These are phyloP conservation scores for Limonius californicus DNA, from an alignment of 1,140 invertebrate genomes.

Conservation along the genomic window DNA sequence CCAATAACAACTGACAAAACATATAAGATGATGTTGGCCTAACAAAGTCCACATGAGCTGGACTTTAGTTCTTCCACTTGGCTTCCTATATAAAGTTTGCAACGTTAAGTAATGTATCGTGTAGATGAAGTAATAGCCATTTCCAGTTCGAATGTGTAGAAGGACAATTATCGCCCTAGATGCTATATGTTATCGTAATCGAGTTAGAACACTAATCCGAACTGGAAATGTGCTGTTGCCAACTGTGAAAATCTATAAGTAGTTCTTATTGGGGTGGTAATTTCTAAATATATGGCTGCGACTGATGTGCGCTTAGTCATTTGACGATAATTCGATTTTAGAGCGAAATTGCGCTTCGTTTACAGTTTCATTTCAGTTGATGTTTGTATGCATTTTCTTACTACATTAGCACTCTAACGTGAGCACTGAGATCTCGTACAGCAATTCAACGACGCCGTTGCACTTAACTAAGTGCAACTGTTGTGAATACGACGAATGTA, in stretches of 20 bases:
- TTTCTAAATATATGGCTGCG: neutral
- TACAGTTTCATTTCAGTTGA: no score
- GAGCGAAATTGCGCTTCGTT: neutral
- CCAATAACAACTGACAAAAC: no score
- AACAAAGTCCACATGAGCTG: no score
- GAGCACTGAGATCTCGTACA: no score
- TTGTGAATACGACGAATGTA: no score
- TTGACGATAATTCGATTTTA: neutral
- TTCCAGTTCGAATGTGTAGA: slow-evolving; percentile 6
- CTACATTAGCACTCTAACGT: no score
- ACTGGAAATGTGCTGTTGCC: neutral
- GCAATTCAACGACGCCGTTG: no score
- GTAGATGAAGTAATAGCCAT: slow-evolving; percentile 4
- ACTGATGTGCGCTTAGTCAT: neutral
- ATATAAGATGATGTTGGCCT: no score
- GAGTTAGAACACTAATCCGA: slow-evolving; percentile 1
- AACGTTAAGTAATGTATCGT: neutral
- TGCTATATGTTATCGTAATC: slow-evolving; percentile 9
- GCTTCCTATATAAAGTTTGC: no score
- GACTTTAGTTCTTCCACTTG: no score
- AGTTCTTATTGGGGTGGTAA: slow-evolving; percentile 4
- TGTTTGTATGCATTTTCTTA: no score
- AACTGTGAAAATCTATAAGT: neutral
- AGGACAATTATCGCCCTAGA: slow-evolving; percentile 1
- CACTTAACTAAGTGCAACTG: no score